Evolutionary conservation across 2,888 invertebrate genomes (phyloP), one percentile per base, ranked within the genome.

Genomic region (Augochlorella aurata): DNA sequence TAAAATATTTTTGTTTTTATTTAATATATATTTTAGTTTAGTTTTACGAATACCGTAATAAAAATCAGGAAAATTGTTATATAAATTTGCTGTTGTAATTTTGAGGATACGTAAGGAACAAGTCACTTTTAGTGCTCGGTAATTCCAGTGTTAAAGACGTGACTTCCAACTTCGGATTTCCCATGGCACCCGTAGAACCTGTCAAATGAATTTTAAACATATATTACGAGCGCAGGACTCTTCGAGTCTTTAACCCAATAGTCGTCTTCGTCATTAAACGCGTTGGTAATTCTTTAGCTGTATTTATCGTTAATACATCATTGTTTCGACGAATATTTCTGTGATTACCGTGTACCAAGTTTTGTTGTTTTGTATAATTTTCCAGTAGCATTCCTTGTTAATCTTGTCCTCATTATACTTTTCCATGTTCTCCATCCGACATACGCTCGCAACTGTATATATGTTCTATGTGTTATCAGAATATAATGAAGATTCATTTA

Each of bases 121-220:
- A 58, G 24, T 58, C 58, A 24, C 8, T 63, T 47, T 63, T 50
- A 50, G 10, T 29, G n/a, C 38, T 24, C 21, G 29, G 38, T 21
- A 50, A 12, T 58, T 58, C 58, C 24, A 29, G 58, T 44, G 38
- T 68, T 21, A 24, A 45, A 44, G 47, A 68, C 68, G 65, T n/a
- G 29, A 24, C 49, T 50, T 18, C 29, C 68, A 68, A 68, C 49
- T 68, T 74, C 38, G 21, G 4, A 29, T 45, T 52, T 65, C 29
- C 58, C 58, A 24, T 14, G 58, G 16, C 58, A 24, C 58, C 58
- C 24, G 38, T 63, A 38, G 29, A 61, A 61, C 29, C 63, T 63
- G 63, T 18, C 29, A 63, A 38, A 38, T 63, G 18, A 38, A 38
- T 38, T 38, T 63, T 38, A 63, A 63, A 63, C 18, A 38, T 63